A percentile compares a stretch with the other conserved stretches of the same genome.
phyloP scores from a whole-genome alignment of 2,888 invertebrate species.

The Gibbula magus region DNA sequence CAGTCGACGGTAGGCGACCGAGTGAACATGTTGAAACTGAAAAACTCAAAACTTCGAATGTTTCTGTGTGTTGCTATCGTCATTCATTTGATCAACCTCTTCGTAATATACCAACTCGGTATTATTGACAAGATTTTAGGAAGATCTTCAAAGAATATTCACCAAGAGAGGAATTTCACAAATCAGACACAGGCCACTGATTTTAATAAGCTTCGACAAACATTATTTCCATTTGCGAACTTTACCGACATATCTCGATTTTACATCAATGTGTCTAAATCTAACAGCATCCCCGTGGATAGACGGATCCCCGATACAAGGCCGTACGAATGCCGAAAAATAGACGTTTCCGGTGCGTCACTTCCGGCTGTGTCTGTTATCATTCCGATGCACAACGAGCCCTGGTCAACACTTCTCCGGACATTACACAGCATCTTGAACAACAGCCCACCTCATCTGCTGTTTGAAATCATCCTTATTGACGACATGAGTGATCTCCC shows the following conservation, averaged over 20 bases:
- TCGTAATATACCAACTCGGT: background rate
- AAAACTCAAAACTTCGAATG: no score
- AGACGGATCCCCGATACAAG: slow-evolving; percentile 24
- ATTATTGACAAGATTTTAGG: background rate
- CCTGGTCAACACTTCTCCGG: slow-evolving; percentile 32
- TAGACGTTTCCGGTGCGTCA: slow-evolving; percentile 3
- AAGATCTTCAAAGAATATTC: background rate
- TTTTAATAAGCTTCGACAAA: background rate
- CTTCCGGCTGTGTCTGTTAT: slow-evolving; percentile 28
- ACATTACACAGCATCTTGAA: slow-evolving; percentile 29
- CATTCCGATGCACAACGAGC: slow-evolving; percentile 34
- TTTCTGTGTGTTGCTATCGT: background rate
- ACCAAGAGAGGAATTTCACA: no score
- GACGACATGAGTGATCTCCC: slow-evolving; percentile 30
- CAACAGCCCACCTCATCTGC: slow-evolving; percentile 10
- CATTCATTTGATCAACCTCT: background rate
- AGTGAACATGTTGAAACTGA: no score
- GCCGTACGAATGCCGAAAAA: slow-evolving; percentile 25
- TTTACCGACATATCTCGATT: slow-evolving; percentile 8
- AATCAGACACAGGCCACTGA: background rate
- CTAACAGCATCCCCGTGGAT: slow-evolving; percentile 4
- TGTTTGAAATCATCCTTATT: slow-evolving; percentile 30
- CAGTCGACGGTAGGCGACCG: no score
- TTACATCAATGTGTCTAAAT: slow-evolving; percentile 25
- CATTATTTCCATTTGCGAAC: background rate